phyloP scores from a whole-genome alignment of 2,888 invertebrate species.

The Fragum fragum region DNA sequence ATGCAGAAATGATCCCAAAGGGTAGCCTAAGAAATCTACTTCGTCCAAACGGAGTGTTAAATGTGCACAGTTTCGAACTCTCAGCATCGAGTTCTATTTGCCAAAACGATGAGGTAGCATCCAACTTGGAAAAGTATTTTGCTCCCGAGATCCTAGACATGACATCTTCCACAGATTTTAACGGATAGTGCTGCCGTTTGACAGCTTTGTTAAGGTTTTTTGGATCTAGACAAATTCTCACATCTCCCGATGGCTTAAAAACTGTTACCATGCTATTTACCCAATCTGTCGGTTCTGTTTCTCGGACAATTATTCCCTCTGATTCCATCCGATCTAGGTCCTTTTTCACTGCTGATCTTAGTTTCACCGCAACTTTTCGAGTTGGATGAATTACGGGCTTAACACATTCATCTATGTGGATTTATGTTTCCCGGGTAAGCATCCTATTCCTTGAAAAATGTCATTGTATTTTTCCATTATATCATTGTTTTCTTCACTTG shows the following conservation, averaged over 20 bases:
- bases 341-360: neutral
- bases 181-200: neutral
- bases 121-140: neutral
- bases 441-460: too few species aligned
- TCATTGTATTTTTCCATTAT: too few species aligned
- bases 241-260: too few species aligned
- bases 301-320: constrained; percentile 4
- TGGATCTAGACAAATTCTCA: too few species aligned
- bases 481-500: too few species aligned
- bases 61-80: neutral
- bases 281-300: neutral
- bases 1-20: neutral
- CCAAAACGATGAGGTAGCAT: neutral
- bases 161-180: neutral
- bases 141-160: neutral
- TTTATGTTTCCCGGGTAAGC: too few species aligned
- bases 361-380: too few species aligned
- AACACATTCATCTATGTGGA: too few species aligned
- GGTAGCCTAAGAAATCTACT: neutral
- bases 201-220: too few species aligned
- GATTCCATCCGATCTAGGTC: neutral
- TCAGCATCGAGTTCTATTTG: neutral
- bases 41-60: neutral
- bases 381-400: too few species aligned
- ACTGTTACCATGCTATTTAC: neutral